phyloP scores from a whole-genome alignment of 2,797 vertebrate genomes.

The Eurystomus glaucurus region DNA sequence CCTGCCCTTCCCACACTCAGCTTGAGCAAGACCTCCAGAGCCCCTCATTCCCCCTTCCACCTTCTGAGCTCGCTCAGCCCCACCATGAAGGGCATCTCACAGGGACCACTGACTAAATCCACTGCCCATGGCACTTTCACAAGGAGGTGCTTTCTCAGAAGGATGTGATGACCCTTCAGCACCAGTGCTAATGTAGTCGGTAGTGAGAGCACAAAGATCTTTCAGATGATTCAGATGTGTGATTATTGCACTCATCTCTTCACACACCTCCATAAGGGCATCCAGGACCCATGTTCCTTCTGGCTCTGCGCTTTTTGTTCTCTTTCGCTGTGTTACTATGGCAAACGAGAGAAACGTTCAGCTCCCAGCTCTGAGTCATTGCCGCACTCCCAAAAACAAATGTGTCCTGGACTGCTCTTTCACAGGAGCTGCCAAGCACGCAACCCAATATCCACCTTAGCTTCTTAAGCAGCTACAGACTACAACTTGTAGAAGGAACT shows the following conservation, averaged over 20 bases:
- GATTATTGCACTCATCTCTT: neutral
- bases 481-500: neutral
- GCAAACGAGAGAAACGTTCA: neutral
- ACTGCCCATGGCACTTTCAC: rapidly evolving
- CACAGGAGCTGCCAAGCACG: neutral
- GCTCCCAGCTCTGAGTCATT: conserved; percentile 30
- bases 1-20: rapidly evolving
- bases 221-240: conserved; percentile 8
- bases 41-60: rapidly evolving
- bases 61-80: neutral
- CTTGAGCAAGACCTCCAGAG: rapidly evolving
- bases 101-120: neutral
- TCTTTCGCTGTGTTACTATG: neutral
- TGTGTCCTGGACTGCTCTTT: neutral
- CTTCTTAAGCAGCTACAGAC: neutral
- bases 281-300: neutral
- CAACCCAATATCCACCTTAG: neutral
- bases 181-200: rapidly evolving
- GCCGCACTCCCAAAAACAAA: neutral
- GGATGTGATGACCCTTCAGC: rapidly evolving
- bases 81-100: neutral
- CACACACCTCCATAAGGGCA: neutral
- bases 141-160: neutral
- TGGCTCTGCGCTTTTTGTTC: neutral
- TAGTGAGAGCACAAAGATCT: neutral